A percentile compares a stretch with the other conserved stretches of the same genome.
These are phyloP conservation scores for Tenebrio molitor DNA, from an alignment of 1,140 invertebrate genomes.

Conservation along the genomic window DNA sequence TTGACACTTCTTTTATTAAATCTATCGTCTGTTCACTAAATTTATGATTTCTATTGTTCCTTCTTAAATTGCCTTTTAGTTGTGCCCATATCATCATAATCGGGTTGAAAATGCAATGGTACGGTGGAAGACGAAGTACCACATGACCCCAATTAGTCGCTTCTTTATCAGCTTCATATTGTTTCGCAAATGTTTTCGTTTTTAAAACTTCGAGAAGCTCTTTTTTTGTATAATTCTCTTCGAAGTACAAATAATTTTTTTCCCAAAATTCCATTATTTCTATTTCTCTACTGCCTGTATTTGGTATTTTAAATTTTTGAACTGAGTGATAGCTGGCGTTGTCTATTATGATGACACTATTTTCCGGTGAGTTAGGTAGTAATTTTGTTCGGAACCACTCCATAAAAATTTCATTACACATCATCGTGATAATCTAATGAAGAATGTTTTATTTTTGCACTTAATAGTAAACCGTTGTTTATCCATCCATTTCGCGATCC, in stretches of 20 bases:
- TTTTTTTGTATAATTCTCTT: background rate
- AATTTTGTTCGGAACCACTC: conserved; percentile 37
- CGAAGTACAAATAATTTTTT: conserved; percentile 9
- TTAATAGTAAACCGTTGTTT: conserved; percentile 54
- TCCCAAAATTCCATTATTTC: conserved; percentile 4
- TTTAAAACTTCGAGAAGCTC: background rate
- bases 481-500: conserved; percentile 55
- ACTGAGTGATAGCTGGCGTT: conserved; percentile 47
- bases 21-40: too few relatives aligned
- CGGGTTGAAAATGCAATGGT: conserved; percentile 12
- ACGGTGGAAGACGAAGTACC: conserved; percentile 6
- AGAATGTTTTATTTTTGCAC: conserved; percentile 44
- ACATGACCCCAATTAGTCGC: background rate
- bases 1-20: too few relatives aligned
- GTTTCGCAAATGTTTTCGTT: background rate
- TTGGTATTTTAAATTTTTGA: conserved; percentile 33
- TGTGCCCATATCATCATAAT: too few relatives aligned
- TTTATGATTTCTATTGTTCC: too few relatives aligned
- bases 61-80: too few relatives aligned
- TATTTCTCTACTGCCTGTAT: conserved; percentile 14
- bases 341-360: conserved; percentile 48
- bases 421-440: conserved; percentile 48
- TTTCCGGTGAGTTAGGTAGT: conserved; percentile 36
- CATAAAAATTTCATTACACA: conserved; percentile 51
- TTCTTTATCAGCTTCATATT: background rate